Conservation (phyloP, 1,140 invertebrate species). For the Wasmannia auropunctata region DNA sequence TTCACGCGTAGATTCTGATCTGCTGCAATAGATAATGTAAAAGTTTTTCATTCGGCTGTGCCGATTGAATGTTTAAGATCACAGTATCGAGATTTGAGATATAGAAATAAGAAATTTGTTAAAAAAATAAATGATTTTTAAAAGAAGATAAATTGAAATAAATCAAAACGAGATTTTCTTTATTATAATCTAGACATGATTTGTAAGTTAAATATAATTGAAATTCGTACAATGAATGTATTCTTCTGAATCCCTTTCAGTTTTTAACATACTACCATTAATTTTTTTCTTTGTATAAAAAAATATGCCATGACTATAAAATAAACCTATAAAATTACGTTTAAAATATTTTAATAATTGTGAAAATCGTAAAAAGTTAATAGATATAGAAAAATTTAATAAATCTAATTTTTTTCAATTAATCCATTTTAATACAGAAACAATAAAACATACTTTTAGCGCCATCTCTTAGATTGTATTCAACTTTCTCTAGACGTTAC, state of each 20-base stretch:
- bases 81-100: background rate
- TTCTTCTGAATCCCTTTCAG: background rate
- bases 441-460: slow-evolving; percentile 6
- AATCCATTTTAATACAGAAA: background rate
- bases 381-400: background rate
- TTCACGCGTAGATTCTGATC: background rate
- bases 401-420: background rate
- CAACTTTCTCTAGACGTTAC: background rate
- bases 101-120: background rate
- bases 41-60: background rate
- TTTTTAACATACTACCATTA: background rate
- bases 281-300: background rate
- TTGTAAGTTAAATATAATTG: background rate
- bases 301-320: background rate
- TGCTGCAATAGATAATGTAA: background rate
- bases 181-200: background rate
- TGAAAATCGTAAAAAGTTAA: background rate
- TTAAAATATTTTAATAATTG: background rate
- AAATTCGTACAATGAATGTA: background rate
- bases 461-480: slow-evolving; percentile 10
- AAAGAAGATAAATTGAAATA: background rate
- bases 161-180: background rate
- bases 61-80: background rate
- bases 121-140: background rate
- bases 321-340: background rate